Percentiles rank a stretch among this genome's conserved stretches.
phyloP scores from a whole-genome alignment of 2,113 vertebrate species.

The Gnathonemus echidnorhynchus region DNA sequence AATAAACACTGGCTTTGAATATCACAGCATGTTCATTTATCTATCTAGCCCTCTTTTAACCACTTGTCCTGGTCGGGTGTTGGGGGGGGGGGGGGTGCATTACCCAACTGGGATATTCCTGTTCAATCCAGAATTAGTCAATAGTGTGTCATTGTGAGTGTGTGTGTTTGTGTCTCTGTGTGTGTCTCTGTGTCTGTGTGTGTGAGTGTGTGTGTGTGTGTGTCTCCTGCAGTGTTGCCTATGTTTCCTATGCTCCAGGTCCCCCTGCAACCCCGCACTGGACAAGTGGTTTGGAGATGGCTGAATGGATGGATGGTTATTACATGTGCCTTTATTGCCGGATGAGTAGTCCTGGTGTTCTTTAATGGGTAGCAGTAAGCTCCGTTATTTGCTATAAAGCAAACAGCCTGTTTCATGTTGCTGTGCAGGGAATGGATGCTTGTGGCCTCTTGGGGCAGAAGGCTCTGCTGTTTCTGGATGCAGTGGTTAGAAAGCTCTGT shows the following conservation, averaged over 20 bases:
- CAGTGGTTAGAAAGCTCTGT: background rate
- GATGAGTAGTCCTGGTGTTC: background rate
- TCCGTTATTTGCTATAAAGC: background rate
- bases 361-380: background rate
- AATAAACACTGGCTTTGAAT: background rate
- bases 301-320: background rate
- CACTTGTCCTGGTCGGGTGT: background rate
- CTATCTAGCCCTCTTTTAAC: background rate
- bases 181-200: background rate
- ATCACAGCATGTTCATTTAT: background rate
- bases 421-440: background rate
- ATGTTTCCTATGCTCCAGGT: background rate
- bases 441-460: background rate
- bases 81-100: background rate
- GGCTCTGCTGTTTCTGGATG: background rate
- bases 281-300: background rate
- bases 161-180: background rate
- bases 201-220: background rate
- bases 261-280: background rate
- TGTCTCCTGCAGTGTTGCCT: background rate
- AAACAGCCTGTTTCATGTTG: background rate
- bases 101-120: background rate
- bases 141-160: background rate
- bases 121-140: background rate
- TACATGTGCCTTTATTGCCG: background rate